phyloP scores from a whole-genome alignment of 2,888 invertebrate genomes.

The Trachelus troglodyta region DNA sequence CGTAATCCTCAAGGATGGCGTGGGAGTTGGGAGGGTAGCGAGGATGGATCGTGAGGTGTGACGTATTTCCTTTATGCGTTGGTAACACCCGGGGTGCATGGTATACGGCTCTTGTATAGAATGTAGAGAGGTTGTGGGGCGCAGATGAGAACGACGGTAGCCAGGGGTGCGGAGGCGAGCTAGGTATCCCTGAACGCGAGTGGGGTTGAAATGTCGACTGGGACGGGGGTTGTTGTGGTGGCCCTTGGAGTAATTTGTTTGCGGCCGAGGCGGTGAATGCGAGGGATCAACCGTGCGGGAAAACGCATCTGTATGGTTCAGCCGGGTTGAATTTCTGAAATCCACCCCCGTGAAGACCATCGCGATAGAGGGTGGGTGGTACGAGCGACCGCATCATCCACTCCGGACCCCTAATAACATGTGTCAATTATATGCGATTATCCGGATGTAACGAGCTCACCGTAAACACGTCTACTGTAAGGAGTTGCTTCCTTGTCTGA shows the following conservation, averaged over 20 bases:
- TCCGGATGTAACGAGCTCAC: neutral
- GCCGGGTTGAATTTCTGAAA: constrained; percentile 6
- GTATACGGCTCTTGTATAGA: neutral
- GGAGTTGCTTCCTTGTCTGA: neutral
- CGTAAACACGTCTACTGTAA: neutral
- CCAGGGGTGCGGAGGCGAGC: neutral
- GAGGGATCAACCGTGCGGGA: constrained; percentile 20
- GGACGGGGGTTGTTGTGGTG: constrained; percentile 8
- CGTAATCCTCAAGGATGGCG: constrained; percentile 24
- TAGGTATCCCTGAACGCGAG: neutral
- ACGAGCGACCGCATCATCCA: neutral
- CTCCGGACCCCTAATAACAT: neutral
- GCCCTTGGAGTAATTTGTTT: constrained; percentile 28
- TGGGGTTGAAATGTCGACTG: neutral
- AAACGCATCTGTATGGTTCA: constrained; percentile 19
- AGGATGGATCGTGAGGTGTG: constrained; percentile 22
- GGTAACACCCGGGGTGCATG: constrained; percentile 26
- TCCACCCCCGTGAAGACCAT: constrained; percentile 6
- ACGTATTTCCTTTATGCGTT: constrained; percentile 32
- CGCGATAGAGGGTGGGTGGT: neutral
- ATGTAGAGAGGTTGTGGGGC: neutral
- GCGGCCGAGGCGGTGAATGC: constrained; percentile 23
- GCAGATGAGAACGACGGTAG: neutral
- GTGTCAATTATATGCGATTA: constrained; percentile 2
- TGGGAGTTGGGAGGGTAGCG: neutral